A percentile compares a stretch with the other conserved stretches of the same genome.
These are phyloP conservation scores for Phrynocephalus forsythii DNA, from an alignment of 2,797 vertebrate genomes.

Conservation along the genomic window DNA sequence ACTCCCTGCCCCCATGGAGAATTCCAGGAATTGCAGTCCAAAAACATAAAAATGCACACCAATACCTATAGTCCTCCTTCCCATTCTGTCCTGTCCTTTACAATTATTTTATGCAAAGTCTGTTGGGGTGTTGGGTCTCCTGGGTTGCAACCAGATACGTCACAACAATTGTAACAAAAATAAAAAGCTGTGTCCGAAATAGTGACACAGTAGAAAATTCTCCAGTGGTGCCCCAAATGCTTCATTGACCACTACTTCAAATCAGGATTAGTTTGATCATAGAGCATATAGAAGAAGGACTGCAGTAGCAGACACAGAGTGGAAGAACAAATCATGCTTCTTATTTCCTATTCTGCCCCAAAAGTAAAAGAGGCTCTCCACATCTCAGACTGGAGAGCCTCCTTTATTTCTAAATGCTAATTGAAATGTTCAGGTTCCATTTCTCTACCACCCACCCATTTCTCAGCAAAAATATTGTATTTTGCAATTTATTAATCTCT, in stretches of 20 bases:
- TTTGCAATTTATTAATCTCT: not conserved
- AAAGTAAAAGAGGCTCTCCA: conserved; percentile 30
- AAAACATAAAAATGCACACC: too few relatives aligned
- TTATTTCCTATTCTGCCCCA: conserved; percentile 24
- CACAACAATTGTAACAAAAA: not conserved
- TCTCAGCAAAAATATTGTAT: not conserved
- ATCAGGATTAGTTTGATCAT: conserved; percentile 2
- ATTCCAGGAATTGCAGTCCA: too few relatives aligned
- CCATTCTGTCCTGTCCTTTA: not conserved
- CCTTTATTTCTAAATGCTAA: not conserved
- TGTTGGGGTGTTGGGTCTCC: not conserved
- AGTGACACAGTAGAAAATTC: not conserved
- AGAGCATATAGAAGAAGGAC: conserved; percentile 33
- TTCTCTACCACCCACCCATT: too few relatives aligned
- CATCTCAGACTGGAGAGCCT: conserved; percentile 27
- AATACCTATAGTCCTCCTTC: not conserved
- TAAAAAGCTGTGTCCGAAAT: not conserved
- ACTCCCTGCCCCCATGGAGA: too few relatives aligned
- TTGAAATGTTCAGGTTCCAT: conserved; percentile 51
- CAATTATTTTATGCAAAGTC: not conserved
- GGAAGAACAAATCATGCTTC: not conserved
- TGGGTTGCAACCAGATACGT: too few relatives aligned
- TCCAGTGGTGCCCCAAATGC: conserved; percentile 20
- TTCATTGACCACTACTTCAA: not conserved
- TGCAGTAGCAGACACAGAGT: conserved; percentile 3